Evolutionary conservation across 2,113 vertebrate species (phyloP), one percentile per base, ranked within the genome.

Genomic region (Oenanthe oenanthe): DNA sequence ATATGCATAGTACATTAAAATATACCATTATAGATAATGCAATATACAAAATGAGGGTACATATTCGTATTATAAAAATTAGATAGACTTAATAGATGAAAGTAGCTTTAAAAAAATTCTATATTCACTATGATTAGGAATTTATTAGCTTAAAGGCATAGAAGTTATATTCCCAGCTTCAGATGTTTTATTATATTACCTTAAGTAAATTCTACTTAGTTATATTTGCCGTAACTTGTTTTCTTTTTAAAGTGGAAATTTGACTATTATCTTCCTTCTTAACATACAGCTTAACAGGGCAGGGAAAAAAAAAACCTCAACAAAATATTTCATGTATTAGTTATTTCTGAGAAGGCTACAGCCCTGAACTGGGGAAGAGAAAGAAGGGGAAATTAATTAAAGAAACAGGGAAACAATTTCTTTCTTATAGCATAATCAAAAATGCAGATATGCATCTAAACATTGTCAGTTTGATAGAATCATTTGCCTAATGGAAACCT

Each of bases 221-320:
- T 54, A 3, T 21, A 54, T 32, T 86, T 86, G 17, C 7, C 21
- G 58, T 63, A 16, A 19, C 7, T 67, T 67, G 14, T 54, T 75
- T 91, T 83, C 32, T 5, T 10, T 91, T 58, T 29, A 58, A 93
- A 50, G 8, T 54, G 19, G 38, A 67, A 76, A 63, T 77, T 40
- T 56, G 47, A 25, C 10, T 47, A 8, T 58, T 79, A 15, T 21
- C 38, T 79, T 75, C 9, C 24, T 57, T 12, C 17, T 79, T 93
- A 61, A 85, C 29, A 4, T 58, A 34, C 13, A 42, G 18, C 11
- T 81, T 47, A 45, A 34, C 0, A 0, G 20, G 29, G 3, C 5
- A 34, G 31, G 3, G 9, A 72, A 43, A 50, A 85, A 50, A 85
- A 1, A 50, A 58, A 47, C 8, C 4, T 3, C 13, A 77, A 40